A percentile compares a stretch with the other conserved stretches of the same genome.
Conservation (phyloP, 2,797 vertebrate genomes). For the Eremophila alpestris region DNA sequence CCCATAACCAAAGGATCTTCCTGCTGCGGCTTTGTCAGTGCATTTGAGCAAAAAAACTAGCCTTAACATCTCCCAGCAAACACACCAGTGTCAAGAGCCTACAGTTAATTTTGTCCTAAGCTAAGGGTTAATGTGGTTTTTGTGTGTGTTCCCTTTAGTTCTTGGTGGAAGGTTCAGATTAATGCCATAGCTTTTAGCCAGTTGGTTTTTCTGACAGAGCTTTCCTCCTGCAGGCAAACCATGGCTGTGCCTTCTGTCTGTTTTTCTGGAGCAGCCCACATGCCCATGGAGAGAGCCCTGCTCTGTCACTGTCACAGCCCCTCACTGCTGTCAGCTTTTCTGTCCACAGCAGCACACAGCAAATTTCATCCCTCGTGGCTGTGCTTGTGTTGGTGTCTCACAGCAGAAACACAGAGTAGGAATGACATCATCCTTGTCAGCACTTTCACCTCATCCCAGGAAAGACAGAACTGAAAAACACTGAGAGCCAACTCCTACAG, state of each 20-base stretch:
- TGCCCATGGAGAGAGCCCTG: neutral
- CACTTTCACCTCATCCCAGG: neutral
- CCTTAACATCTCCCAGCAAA: neutral
- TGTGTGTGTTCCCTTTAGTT: neutral
- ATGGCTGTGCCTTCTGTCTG: neutral
- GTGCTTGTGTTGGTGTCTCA: neutral
- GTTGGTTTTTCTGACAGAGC: neutral
- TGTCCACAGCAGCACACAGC: neutral
- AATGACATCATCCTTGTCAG: neutral
- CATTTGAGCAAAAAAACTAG: neutral
- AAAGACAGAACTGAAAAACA: neutral
- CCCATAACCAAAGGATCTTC: neutral
- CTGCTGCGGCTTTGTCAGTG: neutral
- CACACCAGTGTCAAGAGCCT: neutral
- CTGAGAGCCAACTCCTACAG: fast-evolving
- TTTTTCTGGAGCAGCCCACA: neutral
- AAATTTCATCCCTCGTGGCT: neutral
- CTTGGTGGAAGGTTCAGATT: neutral
- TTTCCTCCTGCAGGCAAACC: neutral
- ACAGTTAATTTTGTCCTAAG: neutral
- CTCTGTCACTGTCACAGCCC: neutral
- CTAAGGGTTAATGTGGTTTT: neutral
- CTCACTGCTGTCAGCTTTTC: neutral
- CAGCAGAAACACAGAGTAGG: neutral
- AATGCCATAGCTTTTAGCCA: neutral